These are phyloP conservation scores for Coluber constrictor DNA, from an alignment of 2,797 vertebrate genomes.

Conservation along the genomic window DNA sequence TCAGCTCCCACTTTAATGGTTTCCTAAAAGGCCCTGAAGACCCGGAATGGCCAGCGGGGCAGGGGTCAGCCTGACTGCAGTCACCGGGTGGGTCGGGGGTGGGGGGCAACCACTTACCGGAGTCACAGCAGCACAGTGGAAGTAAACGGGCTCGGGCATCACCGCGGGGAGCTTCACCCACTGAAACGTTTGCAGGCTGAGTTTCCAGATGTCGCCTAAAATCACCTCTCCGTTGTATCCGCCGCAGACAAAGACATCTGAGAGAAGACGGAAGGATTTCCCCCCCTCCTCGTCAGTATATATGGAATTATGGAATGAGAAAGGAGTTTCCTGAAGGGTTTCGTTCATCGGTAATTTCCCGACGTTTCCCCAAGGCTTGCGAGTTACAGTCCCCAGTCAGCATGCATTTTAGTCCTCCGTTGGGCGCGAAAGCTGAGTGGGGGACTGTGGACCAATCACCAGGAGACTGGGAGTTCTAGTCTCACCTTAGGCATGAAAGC, in stretches of 20 bases:
- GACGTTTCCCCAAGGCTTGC: neutral
- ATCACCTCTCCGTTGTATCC: conserved; percentile 96
- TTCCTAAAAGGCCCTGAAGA: no score
- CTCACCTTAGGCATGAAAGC: no score
- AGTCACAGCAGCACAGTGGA: conserved; percentile 97
- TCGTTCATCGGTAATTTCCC: neutral
- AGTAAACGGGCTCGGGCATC: conserved; percentile 97
- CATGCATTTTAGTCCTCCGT: neutral
- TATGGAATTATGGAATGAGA: neutral
- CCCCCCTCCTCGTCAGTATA: rapidly evolving
- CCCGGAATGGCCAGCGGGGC: no score
- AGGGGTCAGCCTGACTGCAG: neutral
- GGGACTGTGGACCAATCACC: no score
- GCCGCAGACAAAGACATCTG: conserved; percentile 95
- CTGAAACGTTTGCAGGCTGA: conserved; percentile 90
- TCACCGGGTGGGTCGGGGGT: neutral
- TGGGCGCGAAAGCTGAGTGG: no score
- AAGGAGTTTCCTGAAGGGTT: neutral
- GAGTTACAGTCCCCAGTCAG: neutral
- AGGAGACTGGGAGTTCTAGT: no score
- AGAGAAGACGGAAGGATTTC: neutral
- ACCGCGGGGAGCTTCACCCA: conserved; percentile 90
- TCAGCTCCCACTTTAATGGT: no score
- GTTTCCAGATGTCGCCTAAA: conserved; percentile 92
- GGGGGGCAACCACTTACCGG: conserved; percentile 77